Evolutionary conservation across 2,888 invertebrate genomes (phyloP).

Genomic region (Chalcosyrphus nemorum): DNA sequence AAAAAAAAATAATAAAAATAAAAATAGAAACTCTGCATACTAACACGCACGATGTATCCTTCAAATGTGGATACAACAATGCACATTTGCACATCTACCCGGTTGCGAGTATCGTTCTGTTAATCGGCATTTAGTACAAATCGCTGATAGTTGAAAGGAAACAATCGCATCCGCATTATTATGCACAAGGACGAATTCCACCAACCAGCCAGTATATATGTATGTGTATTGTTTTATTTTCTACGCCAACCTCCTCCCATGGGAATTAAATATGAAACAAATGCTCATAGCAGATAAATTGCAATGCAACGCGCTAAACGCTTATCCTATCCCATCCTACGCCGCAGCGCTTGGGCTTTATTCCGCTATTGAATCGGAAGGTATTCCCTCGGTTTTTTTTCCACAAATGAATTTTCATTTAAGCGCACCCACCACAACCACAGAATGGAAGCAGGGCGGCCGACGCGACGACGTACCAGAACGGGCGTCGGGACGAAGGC

Average conservation of each 20-base stretch:
- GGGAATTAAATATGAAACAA: constrained; percentile 69
- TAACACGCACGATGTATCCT: background rate
- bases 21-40: background rate
- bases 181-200: constrained; percentile 59
- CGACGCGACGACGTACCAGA: no score
- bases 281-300: constrained; percentile 58
- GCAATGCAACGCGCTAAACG: constrained; percentile 53
- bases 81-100: constrained; percentile 17
- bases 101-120: constrained; percentile 24
- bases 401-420: constrained; percentile 72
- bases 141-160: constrained; percentile 71
- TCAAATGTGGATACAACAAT: constrained; percentile 22
- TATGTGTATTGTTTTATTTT: constrained; percentile 10
- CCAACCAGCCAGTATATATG: background rate
- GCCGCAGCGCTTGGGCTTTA: no score
- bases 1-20: constrained; percentile 6
- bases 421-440: constrained; percentile 64
- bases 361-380: background rate
- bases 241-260: background rate
- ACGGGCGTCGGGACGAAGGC: background rate
- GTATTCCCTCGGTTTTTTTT: constrained; percentile 52
- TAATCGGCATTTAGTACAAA: constrained; percentile 72
- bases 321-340: constrained; percentile 10
- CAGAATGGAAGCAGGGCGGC: constrained; percentile 20
- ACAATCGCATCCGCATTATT: constrained; percentile 66